These are phyloP conservation scores for Rissa tridactyla DNA, from an alignment of 2,113 vertebrate species.

Conservation along the genomic window DNA sequence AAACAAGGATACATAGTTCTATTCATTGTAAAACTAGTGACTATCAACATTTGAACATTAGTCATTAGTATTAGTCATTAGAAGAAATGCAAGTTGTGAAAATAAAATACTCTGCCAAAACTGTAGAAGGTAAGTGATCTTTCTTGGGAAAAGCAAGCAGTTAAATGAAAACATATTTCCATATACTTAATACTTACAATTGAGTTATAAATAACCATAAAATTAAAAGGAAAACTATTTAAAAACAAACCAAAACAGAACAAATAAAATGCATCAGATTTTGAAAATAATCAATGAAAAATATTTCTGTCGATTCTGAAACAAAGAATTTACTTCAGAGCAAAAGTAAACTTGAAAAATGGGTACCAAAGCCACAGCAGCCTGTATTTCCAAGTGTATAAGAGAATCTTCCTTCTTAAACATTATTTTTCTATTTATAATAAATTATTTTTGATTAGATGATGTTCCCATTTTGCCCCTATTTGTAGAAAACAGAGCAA, in stretches of 20 bases:
- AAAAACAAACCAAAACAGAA: not conserved
- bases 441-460: not conserved
- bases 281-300: not conserved
- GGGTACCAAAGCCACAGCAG: not conserved
- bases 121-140: not conserved
- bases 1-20: not conserved
- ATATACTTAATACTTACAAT: not conserved
- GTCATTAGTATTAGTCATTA: not conserved
- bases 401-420: not conserved
- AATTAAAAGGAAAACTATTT: not conserved
- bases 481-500: not conserved
- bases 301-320: not conserved
- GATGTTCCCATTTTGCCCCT: not conserved
- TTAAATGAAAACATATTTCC: constrained; percentile 13
- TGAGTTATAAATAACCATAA: not conserved
- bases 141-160: not conserved
- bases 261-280: not conserved
- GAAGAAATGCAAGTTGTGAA: not conserved
- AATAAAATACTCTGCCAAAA: not conserved
- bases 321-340: not conserved
- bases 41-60: not conserved
- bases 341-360: not conserved
- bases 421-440: not conserved
- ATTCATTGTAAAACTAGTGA: not conserved
- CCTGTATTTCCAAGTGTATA: not conserved